phyloP scores from a whole-genome alignment of 53 echinoderm and acorn worm genomes.

The Stichopus horrens region DNA sequence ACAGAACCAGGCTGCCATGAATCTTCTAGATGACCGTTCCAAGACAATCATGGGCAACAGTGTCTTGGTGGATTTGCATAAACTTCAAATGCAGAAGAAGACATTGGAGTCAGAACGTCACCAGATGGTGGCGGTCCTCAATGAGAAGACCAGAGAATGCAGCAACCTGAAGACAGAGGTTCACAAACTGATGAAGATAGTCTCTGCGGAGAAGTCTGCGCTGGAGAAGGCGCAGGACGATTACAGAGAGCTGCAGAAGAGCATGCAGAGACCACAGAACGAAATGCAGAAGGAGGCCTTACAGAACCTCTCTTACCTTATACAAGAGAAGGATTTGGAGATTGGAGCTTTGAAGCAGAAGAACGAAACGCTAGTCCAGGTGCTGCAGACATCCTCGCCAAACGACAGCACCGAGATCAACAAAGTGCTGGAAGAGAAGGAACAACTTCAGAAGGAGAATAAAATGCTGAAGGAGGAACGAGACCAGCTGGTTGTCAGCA shows the following conservation, averaged over 20 bases:
- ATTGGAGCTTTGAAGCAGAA: constrained; percentile 91
- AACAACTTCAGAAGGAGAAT: constrained; percentile 86
- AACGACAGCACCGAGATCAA: constrained; percentile 81
- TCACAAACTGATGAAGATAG: constrained; percentile 77
- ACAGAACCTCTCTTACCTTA: constrained; percentile 84
- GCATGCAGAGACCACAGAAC: constrained; percentile 64
- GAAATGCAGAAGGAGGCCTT: constrained; percentile 97
- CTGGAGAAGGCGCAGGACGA: constrained; percentile 89
- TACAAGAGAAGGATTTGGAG: constrained; percentile 96
- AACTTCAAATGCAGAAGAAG: constrained; percentile 87
- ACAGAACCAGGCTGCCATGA: constrained; percentile 61
- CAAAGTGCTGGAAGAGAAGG: constrained; percentile 69
- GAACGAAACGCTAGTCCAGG: constrained; percentile 77
- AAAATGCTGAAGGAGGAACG: constrained; percentile 83
- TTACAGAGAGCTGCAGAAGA: constrained; percentile 68
- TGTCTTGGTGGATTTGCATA: constrained; percentile 82
- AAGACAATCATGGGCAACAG: constrained; percentile 66
- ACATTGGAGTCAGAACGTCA: constrained; percentile 82
- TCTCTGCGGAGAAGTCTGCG: constrained; percentile 84
- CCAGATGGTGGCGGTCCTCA: constrained; percentile 95
- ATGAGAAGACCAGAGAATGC: constrained; percentile 94
- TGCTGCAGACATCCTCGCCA: constrained; percentile 75
- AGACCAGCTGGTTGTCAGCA: constrained; percentile 92
- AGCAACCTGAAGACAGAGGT: constrained; percentile 97
- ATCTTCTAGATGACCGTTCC: constrained; percentile 76